Evolutionary conservation across 2,888 invertebrate species (phyloP), one percentile per base, ranked within the genome.

Genomic region (Hesperia comma): DNA sequence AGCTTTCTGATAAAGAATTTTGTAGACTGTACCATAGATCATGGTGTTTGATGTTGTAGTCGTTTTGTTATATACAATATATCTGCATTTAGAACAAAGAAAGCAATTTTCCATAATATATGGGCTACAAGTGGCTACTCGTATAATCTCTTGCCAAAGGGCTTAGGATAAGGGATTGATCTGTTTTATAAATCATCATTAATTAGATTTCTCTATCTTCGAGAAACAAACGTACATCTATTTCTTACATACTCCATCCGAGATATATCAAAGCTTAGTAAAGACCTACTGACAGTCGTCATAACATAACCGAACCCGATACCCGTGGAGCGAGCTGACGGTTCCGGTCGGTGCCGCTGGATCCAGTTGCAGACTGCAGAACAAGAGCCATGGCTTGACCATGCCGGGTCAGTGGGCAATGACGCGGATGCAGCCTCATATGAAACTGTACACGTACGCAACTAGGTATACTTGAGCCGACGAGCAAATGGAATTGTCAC

Each of bases 281-380:
- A 10, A 49, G 49, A 49, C 49, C 51, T 51, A 51, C 49, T 49
- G 19, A 8, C 51, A 61, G 61, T 53, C 32, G 57, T 61, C 61
- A 40, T 60, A 61, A 41, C 49, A 56, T 40, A 64, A 21, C 26
- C 41, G 80, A 83, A 90, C 79, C 77, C 73, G 86, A 92, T 91
- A 92, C 78, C 80, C 89, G 89, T 88, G 89, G 70, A 72, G 60
- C 64, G 69, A 68, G 70, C 71, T 63, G 57, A 70, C 63, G 70
- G 74, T 75, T 73, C 71, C 73, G 70, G 66, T 49, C 60, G 67
- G 62, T 72, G 74, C 68, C 46, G 32, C 54, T 49, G 57, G 72
- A 72, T 76, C 70, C 61, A 46, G 69, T 76, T 76, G 73, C 76
- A 71, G 37, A 26, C 26, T 57, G 55, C 63, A 37, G 37, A 6